These are phyloP conservation scores for Lordiphosa andalusiaca DNA, from an alignment of 2,888 invertebrate species.

Conservation along the genomic window DNA sequence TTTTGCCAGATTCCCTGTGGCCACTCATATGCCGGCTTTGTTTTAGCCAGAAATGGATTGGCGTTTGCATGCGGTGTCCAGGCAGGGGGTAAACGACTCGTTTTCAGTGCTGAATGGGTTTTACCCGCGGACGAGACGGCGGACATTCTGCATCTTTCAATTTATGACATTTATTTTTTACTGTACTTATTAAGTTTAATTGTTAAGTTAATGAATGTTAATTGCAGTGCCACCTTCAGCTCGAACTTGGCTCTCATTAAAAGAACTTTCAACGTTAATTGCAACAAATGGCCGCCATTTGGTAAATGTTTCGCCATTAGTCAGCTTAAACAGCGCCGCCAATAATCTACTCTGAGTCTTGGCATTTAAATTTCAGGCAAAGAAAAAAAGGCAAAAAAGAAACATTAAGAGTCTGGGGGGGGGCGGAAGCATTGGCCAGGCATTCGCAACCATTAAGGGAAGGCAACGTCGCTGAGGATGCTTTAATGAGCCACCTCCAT, in stretches of 20 bases:
- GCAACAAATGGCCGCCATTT: slow-evolving; percentile 69
- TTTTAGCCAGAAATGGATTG: slow-evolving; percentile 2
- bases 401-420: slow-evolving; percentile 35
- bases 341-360: slow-evolving; percentile 25
- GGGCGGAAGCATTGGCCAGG: slow-evolving; percentile 51
- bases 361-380: slow-evolving; percentile 52
- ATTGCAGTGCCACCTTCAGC: slow-evolving; percentile 7
- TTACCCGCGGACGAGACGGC: too few species aligned
- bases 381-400: slow-evolving; percentile 15
- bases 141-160: background rate
- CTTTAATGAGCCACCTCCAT: slow-evolving; percentile 57
- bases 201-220: slow-evolving; percentile 25
- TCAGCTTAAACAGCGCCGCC: slow-evolving; percentile 30
- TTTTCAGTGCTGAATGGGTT: slow-evolving; percentile 12
- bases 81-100: slow-evolving; percentile 39
- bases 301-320: slow-evolving; percentile 52
- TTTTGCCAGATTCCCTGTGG: slow-evolving; percentile 10
- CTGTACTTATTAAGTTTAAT: slow-evolving; percentile 5
- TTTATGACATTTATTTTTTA: slow-evolving; percentile 23
- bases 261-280: slow-evolving; percentile 58
- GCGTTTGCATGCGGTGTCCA: slow-evolving; percentile 36
- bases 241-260: slow-evolving; percentile 12
- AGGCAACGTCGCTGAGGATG: slow-evolving; percentile 26
- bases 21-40: slow-evolving; percentile 2
- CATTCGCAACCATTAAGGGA: slow-evolving; percentile 56